These are phyloP conservation scores for Trinorchestia longiramus DNA, from an alignment of 1,140 invertebrate species.

Conservation along the genomic window DNA sequence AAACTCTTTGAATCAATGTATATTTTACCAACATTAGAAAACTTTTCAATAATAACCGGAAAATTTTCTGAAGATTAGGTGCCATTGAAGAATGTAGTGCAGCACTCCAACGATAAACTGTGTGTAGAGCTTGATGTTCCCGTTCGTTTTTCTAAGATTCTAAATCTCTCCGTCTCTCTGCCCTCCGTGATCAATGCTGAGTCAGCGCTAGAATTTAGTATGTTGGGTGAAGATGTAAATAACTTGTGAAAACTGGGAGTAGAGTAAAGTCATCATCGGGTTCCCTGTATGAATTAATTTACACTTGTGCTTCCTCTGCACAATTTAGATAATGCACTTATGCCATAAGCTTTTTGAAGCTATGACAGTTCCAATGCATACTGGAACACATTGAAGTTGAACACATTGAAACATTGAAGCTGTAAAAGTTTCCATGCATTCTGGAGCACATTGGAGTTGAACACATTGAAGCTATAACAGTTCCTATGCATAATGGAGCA, in stretches of 20 bases:
- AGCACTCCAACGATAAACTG: no score
- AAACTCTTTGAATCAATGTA: no score
- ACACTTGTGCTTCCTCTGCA: not conserved
- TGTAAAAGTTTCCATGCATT: not conserved
- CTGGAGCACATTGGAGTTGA: not conserved
- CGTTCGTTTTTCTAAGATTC: no score
- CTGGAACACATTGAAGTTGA: not conserved
- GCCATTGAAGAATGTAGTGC: no score
- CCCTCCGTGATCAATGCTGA: no score
- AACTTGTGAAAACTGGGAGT: not conserved
- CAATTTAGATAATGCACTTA: not conserved
- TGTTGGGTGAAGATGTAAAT: no score
- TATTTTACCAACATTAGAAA: no score
- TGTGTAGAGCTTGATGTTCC: no score
- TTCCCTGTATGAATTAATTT: not conserved
- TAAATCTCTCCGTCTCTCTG: no score
- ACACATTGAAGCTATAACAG: not conserved
- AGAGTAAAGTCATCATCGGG: not conserved
- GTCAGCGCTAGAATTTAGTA: no score
- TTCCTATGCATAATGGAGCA: constrained; percentile 3
- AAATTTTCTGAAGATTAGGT: no score
- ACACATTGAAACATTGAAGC: not conserved
- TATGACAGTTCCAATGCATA: constrained; percentile 18
- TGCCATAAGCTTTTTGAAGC: not conserved
- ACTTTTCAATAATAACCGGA: no score